Base-by-base conservation (phyloP, 23 tunicate species). In the Ciona savignyi region DNA sequence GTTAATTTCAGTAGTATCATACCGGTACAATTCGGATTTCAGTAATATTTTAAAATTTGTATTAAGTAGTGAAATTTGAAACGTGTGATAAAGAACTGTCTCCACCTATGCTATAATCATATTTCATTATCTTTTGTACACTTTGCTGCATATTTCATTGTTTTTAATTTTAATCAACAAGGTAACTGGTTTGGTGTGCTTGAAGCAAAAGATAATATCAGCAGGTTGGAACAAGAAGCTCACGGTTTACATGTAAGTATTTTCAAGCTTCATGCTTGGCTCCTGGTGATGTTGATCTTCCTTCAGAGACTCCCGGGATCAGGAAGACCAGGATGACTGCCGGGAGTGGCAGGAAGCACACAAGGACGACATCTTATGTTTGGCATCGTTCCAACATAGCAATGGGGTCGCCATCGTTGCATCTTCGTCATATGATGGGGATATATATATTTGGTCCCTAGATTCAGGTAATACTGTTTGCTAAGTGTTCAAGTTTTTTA, bases 351-450 rank as follows among this genome's bases (percentile, higher is more conserved):
- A 66, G 28, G 80, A 91, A 66, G 81, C 51, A 1, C 97, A 91
- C 77, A 70, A 71, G 56, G 97, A 91, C 6, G 97, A 91, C 76
- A 72, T 91, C 30, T 67, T 84, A 35, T 85, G 83, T 35, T n/a
- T 85, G 66, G 83, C 84, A 2, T 19, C 74, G 9, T 91, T 73
- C 65, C 77, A 65, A 28, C 80, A 77, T 33, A 23, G 70, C 34
- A 69, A 71, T 48, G 96, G 89, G 1, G 77, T 64, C 29, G 76
- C 91, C 21, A 75, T 85, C 11, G 72, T 80, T 30, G 97, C 97
- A 9, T 78, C 97, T 15, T 83, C 86, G 2, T 91, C 97, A 0
- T 91, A 91, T 33, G 97, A 91, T 71, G 97, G 97, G 25, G 88
- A 91, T 35, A 85, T 91, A 4, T 80, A 77, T 26, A 84, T 91